Percentiles rank a stretch among this genome's conserved stretches.
phyloP scores from a whole-genome alignment of 2,797 vertebrate genomes.

The Karalla daura region DNA sequence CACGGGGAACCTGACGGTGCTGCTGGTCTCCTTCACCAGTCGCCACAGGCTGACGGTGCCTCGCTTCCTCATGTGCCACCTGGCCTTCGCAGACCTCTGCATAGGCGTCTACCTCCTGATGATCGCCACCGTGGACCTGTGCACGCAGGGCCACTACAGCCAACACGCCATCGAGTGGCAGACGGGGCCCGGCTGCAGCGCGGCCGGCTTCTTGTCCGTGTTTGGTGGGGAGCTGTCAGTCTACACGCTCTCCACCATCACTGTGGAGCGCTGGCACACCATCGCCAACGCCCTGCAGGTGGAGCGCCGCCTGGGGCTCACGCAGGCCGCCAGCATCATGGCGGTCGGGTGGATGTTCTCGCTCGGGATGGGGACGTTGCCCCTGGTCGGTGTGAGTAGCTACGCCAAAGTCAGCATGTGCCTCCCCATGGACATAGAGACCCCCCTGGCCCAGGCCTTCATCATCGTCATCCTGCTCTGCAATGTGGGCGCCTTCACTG shows the following conservation, averaged over 20 bases:
- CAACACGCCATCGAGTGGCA: constrained; percentile 93
- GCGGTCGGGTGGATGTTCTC: constrained; percentile 88
- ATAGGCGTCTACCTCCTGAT: constrained; percentile 91
- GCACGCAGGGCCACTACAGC: constrained; percentile 88
- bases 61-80: constrained; percentile 92
- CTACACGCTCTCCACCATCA: constrained; percentile 89
- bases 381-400: constrained; percentile 89
- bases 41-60: constrained; percentile 88
- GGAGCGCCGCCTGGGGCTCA: constrained; percentile 83
- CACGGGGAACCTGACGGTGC: constrained; percentile 85
- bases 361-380: constrained; percentile 81
- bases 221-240: constrained; percentile 91
- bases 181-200: constrained; percentile 86
- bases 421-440: constrained; percentile 91
- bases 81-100: constrained; percentile 91
- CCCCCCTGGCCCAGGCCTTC: constrained; percentile 86
- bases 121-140: constrained; percentile 86
- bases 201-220: constrained; percentile 89
- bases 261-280: constrained; percentile 90
- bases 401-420: constrained; percentile 93
- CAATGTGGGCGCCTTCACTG: constrained; percentile 86
- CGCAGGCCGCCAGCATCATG: constrained; percentile 86
- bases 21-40: constrained; percentile 86
- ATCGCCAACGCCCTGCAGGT: constrained; percentile 89
- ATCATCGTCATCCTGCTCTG: constrained; percentile 86